These are phyloP conservation scores for Rhagophthalmus giganteus DNA, from an alignment of 2,888 invertebrate genomes.

Conservation along the genomic window DNA sequence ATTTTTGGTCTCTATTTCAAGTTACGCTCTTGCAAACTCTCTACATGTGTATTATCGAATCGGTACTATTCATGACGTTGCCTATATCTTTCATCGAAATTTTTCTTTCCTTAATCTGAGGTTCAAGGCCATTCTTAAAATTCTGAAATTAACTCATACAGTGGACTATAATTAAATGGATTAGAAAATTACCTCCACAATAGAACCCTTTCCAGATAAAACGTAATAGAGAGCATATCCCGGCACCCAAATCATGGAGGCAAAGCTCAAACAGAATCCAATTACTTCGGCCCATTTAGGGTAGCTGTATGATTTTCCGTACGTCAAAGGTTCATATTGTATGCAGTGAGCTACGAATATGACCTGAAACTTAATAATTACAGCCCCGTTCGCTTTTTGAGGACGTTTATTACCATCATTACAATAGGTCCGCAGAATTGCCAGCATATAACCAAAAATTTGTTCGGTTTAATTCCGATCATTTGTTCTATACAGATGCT, in stretches of 20 bases:
- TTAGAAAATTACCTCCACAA: slow-evolving; percentile 61
- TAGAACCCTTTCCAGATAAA: slow-evolving; percentile 57
- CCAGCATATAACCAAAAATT: slow-evolving; percentile 64
- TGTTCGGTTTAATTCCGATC: slow-evolving; percentile 61
- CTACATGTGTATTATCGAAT: neutral
- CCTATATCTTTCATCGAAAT: neutral
- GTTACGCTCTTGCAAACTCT: too few relatives aligned
- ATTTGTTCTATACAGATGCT: slow-evolving; percentile 65
- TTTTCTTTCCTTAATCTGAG: neutral
- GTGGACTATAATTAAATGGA: too few relatives aligned
- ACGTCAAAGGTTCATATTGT: slow-evolving; percentile 62
- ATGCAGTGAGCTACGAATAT: slow-evolving; percentile 66
- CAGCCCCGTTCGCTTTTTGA: neutral
- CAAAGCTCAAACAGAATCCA: slow-evolving; percentile 63
- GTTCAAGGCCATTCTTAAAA: neutral
- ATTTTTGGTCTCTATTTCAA: too few relatives aligned
- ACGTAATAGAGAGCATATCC: slow-evolving; percentile 65
- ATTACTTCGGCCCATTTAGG: slow-evolving; percentile 65
- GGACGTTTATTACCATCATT: slow-evolving; percentile 57
- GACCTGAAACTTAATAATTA: slow-evolving; percentile 53
- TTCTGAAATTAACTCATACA: too few relatives aligned
- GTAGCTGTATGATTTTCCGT: slow-evolving; percentile 61
- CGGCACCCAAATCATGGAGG: slow-evolving; percentile 70
- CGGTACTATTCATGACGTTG: neutral
- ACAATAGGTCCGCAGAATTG: slow-evolving; percentile 62